Conservation (phyloP, 1,140 invertebrate genomes). For the Plectrocnemia conspersa region DNA sequence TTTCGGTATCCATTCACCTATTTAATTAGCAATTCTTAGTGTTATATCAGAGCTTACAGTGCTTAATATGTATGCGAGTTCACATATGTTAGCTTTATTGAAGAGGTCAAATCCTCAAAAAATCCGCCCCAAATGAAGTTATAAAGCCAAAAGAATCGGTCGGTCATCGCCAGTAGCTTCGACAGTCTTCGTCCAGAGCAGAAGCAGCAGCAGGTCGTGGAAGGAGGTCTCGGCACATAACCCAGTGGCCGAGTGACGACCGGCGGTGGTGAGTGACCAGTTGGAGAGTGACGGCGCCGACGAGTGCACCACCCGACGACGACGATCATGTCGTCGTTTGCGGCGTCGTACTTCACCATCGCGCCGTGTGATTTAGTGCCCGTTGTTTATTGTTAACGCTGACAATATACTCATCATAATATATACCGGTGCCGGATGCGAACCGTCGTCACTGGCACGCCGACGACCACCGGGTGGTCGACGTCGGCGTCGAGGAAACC, state of each 20-base stretch:
- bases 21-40: too few relatives aligned
- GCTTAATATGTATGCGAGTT: too few relatives aligned
- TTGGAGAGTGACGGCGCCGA: background rate
- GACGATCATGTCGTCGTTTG: background rate
- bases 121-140: too few relatives aligned
- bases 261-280: background rate
- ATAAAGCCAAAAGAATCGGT: too few relatives aligned
- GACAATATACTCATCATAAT: background rate
- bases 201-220: background rate
- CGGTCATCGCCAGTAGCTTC: too few relatives aligned
- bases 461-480: too few relatives aligned
- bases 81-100: too few relatives aligned
- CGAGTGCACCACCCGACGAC: background rate
- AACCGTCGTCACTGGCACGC: background rate
- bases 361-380: background rate
- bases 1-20: too few relatives aligned
- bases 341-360: background rate
- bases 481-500: too few relatives aligned
- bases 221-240: background rate
- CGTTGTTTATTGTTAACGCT: background rate
- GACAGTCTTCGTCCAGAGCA: constrained; percentile 3
- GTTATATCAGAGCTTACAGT: too few relatives aligned
- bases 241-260: constrained; percentile 15
- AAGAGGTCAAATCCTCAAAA: too few relatives aligned
- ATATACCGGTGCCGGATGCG: background rate